Evolutionary conservation across 2,113 vertebrate species (phyloP), one percentile per base, ranked within the genome.

Genomic region (Myotis lucifugus): DNA sequence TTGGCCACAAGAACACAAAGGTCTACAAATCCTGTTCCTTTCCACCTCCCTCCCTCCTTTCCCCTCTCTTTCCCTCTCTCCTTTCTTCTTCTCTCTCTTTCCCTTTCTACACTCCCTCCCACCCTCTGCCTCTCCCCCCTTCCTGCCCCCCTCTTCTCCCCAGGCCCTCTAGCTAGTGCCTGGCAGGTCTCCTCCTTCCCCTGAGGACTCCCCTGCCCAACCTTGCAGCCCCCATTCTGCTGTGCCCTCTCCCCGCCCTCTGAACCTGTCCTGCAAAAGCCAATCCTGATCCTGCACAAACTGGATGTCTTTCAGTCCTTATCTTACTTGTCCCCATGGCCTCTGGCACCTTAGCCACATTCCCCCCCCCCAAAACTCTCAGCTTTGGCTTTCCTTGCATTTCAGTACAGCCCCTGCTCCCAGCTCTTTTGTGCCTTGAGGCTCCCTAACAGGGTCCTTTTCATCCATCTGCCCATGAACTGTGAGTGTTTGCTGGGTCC

Each of bases 351-450:
- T 34, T 5, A 8, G 25, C 34, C 5, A 3, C 13, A 15, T 32
- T 6, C 42, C 8, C 42, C 42, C 42, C 42, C 8, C 42, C 17
- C 5, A 46, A 0, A 34, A 0, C 11, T 1, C 69, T 61, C 61
- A 40, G n/a, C 64, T 42, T 42, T 2, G 0, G n/a, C 54, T 52
- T 42, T 27, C 25, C 1, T 7, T 3, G 19, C 5, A 2, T 59
- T 23, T 42, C 81, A 29, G 4, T 2, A 0, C 0, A 18, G 13
- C 66, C n/a, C n/a, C 54, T 29, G 42, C 6, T 67, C 5, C 76
- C 17, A 5, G 54, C 46, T 10, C 4, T 15, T n/a, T 9, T 0
- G 6, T 8, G 0, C 5, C 25, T 10, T 0, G 1, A 25, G 29
- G 7, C 2, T 12, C 56, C 5, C 76, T 7, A 5, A 5, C 23